phyloP scores from a whole-genome alignment of 2,113 vertebrate species.

The Formicarius rufipectus region DNA sequence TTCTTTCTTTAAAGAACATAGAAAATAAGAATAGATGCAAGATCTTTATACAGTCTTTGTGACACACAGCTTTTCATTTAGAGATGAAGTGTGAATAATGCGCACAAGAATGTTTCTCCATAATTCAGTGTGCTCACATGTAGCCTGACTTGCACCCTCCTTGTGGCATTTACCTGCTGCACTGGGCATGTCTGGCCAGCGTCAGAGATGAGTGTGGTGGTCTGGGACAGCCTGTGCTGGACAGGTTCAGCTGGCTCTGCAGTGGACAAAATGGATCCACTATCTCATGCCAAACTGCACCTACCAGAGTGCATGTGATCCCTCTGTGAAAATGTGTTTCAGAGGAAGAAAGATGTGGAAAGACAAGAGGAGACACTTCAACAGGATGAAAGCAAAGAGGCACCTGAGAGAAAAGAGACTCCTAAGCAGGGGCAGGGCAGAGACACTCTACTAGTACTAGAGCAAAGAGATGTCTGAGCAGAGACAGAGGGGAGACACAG shows the following conservation, averaged over 20 bases:
- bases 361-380: neutral
- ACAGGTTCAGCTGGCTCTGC: neutral
- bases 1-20: neutral
- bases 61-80: neutral
- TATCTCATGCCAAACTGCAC: neutral
- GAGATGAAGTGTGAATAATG: neutral
- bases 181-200: neutral
- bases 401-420: neutral
- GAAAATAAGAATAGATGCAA: neutral
- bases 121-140: neutral
- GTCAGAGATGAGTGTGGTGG: rapidly evolving
- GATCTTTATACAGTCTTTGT: neutral
- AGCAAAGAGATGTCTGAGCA: neutral
- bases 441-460: rapidly evolving
- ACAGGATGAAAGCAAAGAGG: neutral
- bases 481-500: neutral
- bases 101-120: neutral
- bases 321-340: neutral
- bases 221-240: neutral
- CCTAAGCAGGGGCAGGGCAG: neutral
- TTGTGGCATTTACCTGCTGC: neutral
- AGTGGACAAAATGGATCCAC: neutral
- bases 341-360: neutral
- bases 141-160: neutral
- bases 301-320: rapidly evolving